phyloP scores from a whole-genome alignment of 2,797 vertebrate genomes.

The Sparus aurata region DNA sequence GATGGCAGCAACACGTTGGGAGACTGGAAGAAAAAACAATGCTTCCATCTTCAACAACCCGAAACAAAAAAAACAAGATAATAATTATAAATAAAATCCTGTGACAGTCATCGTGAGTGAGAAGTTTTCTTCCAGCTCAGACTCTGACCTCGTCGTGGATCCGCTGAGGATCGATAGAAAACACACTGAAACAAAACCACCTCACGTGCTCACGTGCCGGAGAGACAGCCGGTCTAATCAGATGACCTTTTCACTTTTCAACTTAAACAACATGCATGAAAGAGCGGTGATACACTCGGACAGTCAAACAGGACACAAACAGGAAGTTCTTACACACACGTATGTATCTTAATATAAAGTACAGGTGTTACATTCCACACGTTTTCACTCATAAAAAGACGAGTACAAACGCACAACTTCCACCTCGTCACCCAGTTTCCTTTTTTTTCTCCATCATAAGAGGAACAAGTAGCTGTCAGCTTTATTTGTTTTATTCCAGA shows the following conservation, averaged over 20 bases:
- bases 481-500: not conserved
- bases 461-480: not conserved
- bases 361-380: not conserved
- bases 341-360: not conserved
- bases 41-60: no score
- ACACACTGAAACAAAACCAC: not conserved
- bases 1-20: no score
- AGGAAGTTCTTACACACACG: not conserved
- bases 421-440: not conserved
- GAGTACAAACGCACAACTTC: not conserved
- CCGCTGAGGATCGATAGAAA: not conserved
- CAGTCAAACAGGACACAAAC: not conserved
- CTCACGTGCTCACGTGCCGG: conserved; percentile 23
- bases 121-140: not conserved
- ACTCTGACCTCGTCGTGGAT: not conserved
- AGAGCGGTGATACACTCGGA: not conserved
- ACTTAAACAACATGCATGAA: not conserved
- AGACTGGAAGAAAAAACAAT: no score
- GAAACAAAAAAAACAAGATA: no score
- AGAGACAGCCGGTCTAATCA: not conserved
- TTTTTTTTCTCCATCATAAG: not conserved
- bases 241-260: conserved; percentile 5
- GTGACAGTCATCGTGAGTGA: no score
- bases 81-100: no score
- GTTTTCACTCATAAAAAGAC: no score